A percentile compares a stretch with the other conserved stretches of the same genome.
Conservation (phyloP, 2,797 vertebrate species). For the Florisuga fusca region DNA sequence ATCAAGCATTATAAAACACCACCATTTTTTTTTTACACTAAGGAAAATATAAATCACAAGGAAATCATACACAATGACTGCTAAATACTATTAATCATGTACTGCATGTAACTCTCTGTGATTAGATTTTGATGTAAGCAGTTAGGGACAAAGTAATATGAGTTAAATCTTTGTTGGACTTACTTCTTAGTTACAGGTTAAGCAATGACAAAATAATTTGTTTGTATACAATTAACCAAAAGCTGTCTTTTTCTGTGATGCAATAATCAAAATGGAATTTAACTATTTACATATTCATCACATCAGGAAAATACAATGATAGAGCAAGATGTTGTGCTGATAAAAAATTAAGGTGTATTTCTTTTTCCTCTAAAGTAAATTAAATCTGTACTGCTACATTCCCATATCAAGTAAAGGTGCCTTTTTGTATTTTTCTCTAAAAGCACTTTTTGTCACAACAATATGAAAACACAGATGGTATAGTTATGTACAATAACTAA, state of each 20-base stretch:
- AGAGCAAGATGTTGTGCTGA: not conserved
- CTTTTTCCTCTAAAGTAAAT: not conserved
- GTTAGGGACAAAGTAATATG: not conserved
- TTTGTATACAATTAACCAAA: not conserved
- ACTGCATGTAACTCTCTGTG: not conserved
- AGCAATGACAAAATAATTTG: not conserved
- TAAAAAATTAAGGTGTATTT: not conserved
- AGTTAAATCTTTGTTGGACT: not conserved
- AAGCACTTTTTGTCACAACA: not conserved
- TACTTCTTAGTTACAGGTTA: not conserved
- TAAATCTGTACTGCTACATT: not conserved
- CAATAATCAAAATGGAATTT: not conserved
- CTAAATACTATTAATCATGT: not conserved
- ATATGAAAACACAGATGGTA: not conserved
- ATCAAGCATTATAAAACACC: conserved; percentile 42
- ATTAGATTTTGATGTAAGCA: not conserved
- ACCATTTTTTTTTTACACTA: not conserved
- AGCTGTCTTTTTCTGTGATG: not conserved
- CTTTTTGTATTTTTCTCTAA: not conserved
- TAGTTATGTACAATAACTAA: not conserved
- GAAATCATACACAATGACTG: not conserved
- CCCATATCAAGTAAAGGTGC: not conserved
- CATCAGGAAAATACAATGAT: not conserved
- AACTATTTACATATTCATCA: not conserved
- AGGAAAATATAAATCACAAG: conserved; percentile 5